A percentile compares a stretch with the other conserved stretches of the same genome.
Conservation (phyloP, 2,113 vertebrate species). For the Cettia cetti region DNA sequence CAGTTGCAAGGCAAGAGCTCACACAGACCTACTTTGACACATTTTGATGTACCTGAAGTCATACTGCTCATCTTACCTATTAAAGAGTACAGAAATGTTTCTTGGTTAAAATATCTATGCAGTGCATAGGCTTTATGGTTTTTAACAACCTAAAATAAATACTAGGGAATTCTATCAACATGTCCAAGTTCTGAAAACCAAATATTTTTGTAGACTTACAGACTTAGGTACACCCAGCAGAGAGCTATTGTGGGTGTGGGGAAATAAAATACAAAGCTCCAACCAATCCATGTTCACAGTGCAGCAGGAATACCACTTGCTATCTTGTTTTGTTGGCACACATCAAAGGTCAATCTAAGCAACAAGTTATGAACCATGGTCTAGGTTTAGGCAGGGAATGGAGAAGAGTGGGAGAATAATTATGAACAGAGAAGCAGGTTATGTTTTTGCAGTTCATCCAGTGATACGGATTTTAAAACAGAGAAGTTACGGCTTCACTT, state of each 20-base stretch:
- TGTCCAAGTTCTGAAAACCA: not conserved
- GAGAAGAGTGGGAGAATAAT: not conserved
- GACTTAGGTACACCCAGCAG: not conserved
- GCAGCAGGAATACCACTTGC: not conserved
- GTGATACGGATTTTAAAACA: not conserved
- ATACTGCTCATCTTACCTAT: not conserved
- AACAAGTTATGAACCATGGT: not conserved
- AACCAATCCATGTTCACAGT: not conserved
- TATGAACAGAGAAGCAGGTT: not conserved
- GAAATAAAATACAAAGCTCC: not conserved
- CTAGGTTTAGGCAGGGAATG: not conserved
- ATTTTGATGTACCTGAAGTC: not conserved
- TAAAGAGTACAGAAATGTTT: not conserved
- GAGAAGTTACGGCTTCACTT: not conserved
- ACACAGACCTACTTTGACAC: not conserved
- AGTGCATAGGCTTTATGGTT: not conserved
- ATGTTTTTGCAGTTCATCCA: not conserved
- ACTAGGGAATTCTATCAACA: not conserved
- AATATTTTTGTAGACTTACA: not conserved
- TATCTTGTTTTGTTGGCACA: not conserved
- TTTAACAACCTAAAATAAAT: not conserved
- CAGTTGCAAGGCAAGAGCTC: not conserved
- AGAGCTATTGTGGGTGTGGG: not conserved
- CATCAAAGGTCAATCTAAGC: not conserved
- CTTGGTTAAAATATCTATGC: not conserved